phyloP scores from a whole-genome alignment of 2,888 invertebrate species.

The Rhagium mordax region DNA sequence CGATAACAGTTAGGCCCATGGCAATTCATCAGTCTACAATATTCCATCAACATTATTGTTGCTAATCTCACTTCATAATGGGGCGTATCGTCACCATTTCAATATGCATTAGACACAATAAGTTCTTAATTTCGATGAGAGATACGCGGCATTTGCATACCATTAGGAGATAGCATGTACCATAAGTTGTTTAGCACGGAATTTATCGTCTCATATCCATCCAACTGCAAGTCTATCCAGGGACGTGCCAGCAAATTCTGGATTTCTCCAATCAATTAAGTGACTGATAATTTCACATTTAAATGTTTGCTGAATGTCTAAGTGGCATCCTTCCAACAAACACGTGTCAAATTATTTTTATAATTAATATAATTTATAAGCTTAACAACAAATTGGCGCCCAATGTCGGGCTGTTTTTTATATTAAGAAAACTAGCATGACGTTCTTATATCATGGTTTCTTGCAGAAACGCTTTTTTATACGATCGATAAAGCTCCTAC shows the following conservation, averaged over 20 bases:
- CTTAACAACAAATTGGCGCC: no score
- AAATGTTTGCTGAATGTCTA: no score
- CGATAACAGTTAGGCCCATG: not conserved
- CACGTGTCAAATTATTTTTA: no score
- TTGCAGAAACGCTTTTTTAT: no score
- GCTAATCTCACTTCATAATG: constrained; percentile 2
- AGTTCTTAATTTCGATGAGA: constrained; percentile 32
- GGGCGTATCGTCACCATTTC: constrained; percentile 10
- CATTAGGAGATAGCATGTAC: constrained; percentile 24
- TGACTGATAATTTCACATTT: no score
- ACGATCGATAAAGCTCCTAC: no score
- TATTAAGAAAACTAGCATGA: no score
- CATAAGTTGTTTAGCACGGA: constrained; percentile 13
- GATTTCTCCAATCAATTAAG: no score
- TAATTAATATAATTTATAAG: no score
- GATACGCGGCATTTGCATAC: constrained; percentile 23
- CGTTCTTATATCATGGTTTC: no score
- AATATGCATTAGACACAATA: constrained; percentile 35
- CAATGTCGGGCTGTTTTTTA: no score
- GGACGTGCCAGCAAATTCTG: not conserved
- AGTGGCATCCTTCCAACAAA: no score
- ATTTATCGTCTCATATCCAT: constrained; percentile 16
- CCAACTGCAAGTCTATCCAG: not conserved
- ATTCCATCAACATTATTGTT: constrained; percentile 15
- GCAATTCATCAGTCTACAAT: constrained; percentile 13